Evolutionary conservation across 2,888 invertebrate genomes (phyloP).

Genomic region (Luperina testacea): DNA sequence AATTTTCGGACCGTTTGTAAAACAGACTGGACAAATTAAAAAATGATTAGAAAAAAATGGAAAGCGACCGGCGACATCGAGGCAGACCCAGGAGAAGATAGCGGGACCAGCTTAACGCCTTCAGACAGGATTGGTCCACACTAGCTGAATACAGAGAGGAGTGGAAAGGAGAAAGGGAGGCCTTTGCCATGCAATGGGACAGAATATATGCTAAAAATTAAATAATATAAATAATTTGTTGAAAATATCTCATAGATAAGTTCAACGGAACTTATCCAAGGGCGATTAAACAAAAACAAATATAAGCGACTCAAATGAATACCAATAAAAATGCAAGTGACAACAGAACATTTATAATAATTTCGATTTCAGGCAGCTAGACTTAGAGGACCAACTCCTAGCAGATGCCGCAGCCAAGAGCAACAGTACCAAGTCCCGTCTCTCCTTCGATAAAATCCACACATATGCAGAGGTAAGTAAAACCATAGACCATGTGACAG

Average conservation of each 20-base stretch:
- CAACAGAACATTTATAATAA: neutral
- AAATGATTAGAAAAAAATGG: no score
- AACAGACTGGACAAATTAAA: neutral
- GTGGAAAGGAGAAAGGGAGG: no score
- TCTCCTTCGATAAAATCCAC: constrained; percentile 75
- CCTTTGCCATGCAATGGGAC: no score
- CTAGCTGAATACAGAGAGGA: no score
- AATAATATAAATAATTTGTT: no score
- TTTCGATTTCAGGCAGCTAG: constrained; percentile 69
- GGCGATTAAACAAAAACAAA: neutral
- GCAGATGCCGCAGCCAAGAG: constrained; percentile 68
- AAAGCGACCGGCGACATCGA: no score
- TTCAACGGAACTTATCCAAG: neutral
- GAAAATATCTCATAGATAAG: no score
- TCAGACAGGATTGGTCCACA: no score
- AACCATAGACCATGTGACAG: neutral
- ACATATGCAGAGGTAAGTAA: constrained; percentile 75
- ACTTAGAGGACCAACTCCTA: constrained; percentile 76
- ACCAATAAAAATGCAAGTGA: neutral
- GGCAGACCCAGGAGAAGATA: no score
- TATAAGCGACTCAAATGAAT: neutral
- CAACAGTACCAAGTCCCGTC: constrained; percentile 67
- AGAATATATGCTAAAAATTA: no score
- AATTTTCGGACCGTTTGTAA: neutral
- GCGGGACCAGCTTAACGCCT: no score